These are phyloP conservation scores for Ooceraea biroi DNA, from an alignment of 1,140 invertebrate genomes.

Conservation along the genomic window DNA sequence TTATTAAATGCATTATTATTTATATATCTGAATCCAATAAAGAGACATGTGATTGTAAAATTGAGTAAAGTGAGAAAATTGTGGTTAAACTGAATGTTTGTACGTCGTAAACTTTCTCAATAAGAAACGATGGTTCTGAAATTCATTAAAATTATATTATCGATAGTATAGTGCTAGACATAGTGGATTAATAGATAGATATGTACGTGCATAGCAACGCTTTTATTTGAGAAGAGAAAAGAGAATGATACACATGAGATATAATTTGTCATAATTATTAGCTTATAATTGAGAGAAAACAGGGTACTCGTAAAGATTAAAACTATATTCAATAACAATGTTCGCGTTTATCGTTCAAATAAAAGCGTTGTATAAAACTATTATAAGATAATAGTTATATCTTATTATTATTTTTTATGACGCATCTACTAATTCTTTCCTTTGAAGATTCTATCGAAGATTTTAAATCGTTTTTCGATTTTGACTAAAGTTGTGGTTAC, in stretches of 20 bases:
- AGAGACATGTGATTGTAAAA: background rate
- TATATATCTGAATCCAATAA: background rate
- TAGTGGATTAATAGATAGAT: background rate
- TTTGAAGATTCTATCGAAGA: background rate
- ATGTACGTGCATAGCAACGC: conserved; percentile 32
- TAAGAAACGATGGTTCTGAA: conserved; percentile 43
- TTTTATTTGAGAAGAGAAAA: conserved; percentile 48
- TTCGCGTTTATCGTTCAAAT: conserved; percentile 45
- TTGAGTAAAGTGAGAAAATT: conserved; percentile 10
- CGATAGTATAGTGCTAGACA: conserved; percentile 16
- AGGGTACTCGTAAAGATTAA: conserved; percentile 18
- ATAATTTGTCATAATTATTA: conserved; percentile 15
- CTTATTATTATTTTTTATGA: conserved; percentile 25
- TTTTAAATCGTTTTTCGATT: conserved; percentile 9
- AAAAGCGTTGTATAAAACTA: conserved; percentile 43
- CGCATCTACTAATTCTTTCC: conserved; percentile 5
- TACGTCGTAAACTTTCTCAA: background rate
- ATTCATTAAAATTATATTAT: conserved; percentile 31
- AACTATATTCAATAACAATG: background rate
- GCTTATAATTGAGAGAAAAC: conserved; percentile 24
- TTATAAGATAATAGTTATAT: conserved; percentile 22
- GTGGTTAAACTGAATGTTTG: background rate
- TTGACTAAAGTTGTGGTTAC: background rate
- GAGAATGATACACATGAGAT: background rate
- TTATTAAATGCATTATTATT: background rate